phyloP scores from a whole-genome alignment of 1,140 invertebrate genomes.

The Episyrphus balteatus region DNA sequence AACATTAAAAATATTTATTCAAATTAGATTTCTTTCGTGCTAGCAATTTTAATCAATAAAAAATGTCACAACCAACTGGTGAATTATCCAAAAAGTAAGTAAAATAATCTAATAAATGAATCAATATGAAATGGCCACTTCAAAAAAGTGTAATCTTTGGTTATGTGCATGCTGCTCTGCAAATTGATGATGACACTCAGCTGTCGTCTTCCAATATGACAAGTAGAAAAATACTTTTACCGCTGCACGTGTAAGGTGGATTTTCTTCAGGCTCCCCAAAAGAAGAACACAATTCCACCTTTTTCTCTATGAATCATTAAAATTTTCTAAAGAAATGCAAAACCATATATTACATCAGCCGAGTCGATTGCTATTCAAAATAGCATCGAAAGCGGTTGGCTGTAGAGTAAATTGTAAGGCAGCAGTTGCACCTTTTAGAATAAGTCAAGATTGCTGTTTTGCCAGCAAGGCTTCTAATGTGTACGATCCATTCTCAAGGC shows the following conservation, averaged over 20 bases:
- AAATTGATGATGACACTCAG: slow-evolving; percentile 25
- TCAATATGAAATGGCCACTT: too few relatives aligned
- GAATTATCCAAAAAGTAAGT: slow-evolving; percentile 35
- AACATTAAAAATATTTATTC: too few relatives aligned
- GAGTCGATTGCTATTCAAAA: background rate
- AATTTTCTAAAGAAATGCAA: background rate
- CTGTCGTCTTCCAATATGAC: background rate
- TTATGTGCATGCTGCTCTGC: slow-evolving; percentile 2
- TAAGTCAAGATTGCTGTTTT: slow-evolving; percentile 11
- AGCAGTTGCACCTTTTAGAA: slow-evolving; percentile 4
- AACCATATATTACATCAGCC: too few relatives aligned
- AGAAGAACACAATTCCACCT: background rate
- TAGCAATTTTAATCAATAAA: background rate
- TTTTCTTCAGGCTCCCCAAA: too few relatives aligned
- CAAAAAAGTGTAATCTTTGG: too few relatives aligned
- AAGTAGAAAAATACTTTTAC: background rate
- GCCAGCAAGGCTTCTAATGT: slow-evolving; percentile 32
- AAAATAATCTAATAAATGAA: background rate
- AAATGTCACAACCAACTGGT: slow-evolving; percentile 28
- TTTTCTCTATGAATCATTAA: background rate
- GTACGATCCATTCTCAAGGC: slow-evolving; percentile 11
- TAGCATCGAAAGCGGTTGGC: background rate
- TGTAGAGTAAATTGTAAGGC: background rate
- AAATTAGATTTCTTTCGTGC: too few relatives aligned
- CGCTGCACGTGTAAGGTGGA: background rate